Evolutionary conservation across 2,888 invertebrate species (phyloP).

Genomic region (Xestia rhomboidea): DNA sequence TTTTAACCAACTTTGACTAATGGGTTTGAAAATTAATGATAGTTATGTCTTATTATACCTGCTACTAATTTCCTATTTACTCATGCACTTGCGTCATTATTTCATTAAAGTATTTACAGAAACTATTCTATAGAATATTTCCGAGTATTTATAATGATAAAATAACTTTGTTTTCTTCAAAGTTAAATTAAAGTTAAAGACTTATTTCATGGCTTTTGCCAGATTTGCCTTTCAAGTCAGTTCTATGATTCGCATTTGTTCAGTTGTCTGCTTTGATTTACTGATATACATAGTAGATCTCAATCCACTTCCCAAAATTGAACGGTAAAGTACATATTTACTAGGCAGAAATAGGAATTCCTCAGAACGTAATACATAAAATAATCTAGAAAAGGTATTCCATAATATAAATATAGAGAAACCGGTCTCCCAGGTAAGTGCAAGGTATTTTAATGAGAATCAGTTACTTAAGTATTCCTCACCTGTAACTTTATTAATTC

Average conservation of each 20-base stretch:
- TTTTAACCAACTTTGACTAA: background rate
- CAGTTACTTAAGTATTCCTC: conserved; percentile 28
- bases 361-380: background rate
- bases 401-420: background rate
- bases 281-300: background rate
- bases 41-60: background rate
- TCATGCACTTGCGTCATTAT: background rate
- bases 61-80: background rate
- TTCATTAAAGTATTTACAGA: background rate
- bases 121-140: background rate
- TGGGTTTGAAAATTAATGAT: background rate
- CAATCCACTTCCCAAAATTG: background rate
- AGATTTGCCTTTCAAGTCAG: background rate
- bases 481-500: conserved; percentile 22
- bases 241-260: background rate
- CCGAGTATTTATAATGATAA: too few species aligned
- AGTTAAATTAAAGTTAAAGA: background rate
- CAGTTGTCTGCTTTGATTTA: background rate
- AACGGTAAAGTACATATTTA: background rate
- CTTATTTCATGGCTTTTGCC: background rate
- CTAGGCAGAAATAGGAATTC: background rate
- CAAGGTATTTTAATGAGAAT: conserved; percentile 38
- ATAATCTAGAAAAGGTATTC: background rate
- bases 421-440: background rate
- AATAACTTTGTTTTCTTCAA: background rate